Conservation (phyloP, 2,113 vertebrate species). For the Crotalus tigris region DNA sequence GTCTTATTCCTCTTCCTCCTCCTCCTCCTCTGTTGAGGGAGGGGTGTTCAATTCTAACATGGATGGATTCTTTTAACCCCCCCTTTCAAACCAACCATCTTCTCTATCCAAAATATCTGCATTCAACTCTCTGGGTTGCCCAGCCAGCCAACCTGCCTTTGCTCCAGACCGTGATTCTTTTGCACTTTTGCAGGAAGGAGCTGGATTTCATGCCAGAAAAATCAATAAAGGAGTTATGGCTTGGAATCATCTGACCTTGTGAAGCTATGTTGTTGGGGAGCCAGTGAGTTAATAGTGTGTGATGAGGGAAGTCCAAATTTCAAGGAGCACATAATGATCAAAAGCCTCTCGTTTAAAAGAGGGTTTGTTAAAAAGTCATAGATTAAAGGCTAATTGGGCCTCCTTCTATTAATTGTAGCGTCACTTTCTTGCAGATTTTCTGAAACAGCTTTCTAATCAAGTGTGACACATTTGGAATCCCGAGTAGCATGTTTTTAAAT, state of each 20-base stretch:
- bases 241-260: conserved; percentile 18
- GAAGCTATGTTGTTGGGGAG: conserved; percentile 42
- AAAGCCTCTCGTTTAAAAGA: not conserved
- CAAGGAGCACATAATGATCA: conserved; percentile 54
- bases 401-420: conserved; percentile 54
- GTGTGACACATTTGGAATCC: conserved; percentile 47
- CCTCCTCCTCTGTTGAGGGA: not conserved
- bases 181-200: too few relatives aligned
- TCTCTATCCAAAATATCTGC: not conserved
- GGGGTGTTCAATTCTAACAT: not conserved
- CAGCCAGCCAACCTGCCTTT: not conserved
- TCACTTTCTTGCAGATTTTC: conserved; percentile 56
- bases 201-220: not conserved
- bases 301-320: conserved; percentile 44
- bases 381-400: conserved; percentile 53
- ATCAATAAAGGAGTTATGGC: not conserved
- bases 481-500: conserved; percentile 39
- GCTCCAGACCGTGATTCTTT: not conserved
- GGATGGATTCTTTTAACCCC: not conserved
- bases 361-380: conserved; percentile 15
- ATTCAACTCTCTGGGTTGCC: not conserved
- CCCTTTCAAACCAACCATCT: not conserved
- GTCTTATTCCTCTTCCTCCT: not conserved
- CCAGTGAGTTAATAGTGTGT: conserved; percentile 36
- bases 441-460: conserved; percentile 57